Evolutionary conservation across 2,113 vertebrate genomes (phyloP).

Genomic region (Lophotis ruficrista): DNA sequence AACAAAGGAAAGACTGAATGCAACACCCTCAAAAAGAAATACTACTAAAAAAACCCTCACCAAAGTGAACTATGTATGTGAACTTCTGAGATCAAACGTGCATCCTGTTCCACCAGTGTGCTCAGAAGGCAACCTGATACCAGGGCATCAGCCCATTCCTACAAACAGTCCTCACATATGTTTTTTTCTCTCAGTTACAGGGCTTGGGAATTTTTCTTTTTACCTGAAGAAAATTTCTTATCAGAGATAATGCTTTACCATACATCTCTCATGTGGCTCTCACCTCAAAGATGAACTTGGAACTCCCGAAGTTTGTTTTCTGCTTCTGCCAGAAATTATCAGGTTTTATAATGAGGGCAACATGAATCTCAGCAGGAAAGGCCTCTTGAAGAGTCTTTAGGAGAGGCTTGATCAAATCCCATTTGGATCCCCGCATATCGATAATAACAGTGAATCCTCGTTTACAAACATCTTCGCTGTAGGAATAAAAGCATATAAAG

Average conservation of each 20-base stretch:
- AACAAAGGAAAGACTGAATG: neutral
- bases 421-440: slow-evolving; percentile 98
- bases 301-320: slow-evolving; percentile 98
- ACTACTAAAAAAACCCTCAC: neutral
- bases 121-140: neutral
- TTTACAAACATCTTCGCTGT: slow-evolving; percentile 96
- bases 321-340: slow-evolving; percentile 99
- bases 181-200: neutral
- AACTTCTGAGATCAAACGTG: neutral
- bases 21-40: neutral
- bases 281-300: slow-evolving; percentile 99
- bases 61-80: neutral
- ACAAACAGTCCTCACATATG: neutral
- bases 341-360: slow-evolving; percentile 98
- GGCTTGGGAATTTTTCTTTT: neutral
- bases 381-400: slow-evolving; percentile 97
- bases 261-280: neutral
- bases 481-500: slow-evolving; percentile 44
- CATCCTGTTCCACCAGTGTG: neutral
- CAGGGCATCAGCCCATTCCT: neutral
- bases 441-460: slow-evolving; percentile 98
- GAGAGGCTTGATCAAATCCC: slow-evolving; percentile 97
- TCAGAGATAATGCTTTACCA: neutral
- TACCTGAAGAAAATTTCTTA: neutral
- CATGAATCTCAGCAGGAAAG: slow-evolving; percentile 94